Percentiles rank a stretch among this genome's conserved stretches.
Evolutionary conservation across 2,888 invertebrate species (phyloP).

Genomic region (Therioaphis trifolii): DNA sequence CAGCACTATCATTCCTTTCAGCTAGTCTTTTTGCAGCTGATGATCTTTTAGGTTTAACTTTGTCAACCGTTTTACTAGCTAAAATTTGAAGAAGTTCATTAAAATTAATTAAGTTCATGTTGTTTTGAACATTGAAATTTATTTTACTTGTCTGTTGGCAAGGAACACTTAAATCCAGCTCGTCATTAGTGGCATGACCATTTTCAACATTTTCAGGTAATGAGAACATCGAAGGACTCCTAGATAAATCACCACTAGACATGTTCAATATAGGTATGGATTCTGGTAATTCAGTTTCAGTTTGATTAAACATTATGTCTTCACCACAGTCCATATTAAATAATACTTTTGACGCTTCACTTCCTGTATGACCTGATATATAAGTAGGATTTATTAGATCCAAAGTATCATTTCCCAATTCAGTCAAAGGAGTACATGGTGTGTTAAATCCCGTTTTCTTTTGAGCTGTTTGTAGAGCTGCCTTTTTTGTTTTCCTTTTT

Average conservation of each 20-base stretch:
- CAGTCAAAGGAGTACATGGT: not conserved
- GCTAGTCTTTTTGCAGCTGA: not conserved
- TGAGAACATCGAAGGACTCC: not conserved
- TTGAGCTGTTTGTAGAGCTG: not conserved
- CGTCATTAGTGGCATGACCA: not conserved
- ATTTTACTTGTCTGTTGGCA: not conserved
- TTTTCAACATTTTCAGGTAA: not conserved
- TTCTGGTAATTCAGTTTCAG: not conserved
- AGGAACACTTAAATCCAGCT: not conserved
- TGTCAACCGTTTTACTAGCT: not conserved
- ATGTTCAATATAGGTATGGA: too few relatives aligned
- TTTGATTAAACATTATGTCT: not conserved
- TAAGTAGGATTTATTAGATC: not conserved
- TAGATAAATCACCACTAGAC: not conserved
- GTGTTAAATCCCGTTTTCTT: not conserved
- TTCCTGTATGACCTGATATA: not conserved
- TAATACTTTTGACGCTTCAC: not conserved
- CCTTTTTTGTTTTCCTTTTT: not conserved
- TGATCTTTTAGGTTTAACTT: slow-evolving; percentile 8
- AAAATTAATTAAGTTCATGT: too few relatives aligned
- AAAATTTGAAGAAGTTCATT: too few relatives aligned
- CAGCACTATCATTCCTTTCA: not conserved
- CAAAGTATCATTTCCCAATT: slow-evolving; percentile 5
- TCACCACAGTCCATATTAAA: not conserved
- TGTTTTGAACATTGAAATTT: not conserved